phyloP scores from a whole-genome alignment of 2,888 invertebrate genomes.

The Deroplatys truncata region DNA sequence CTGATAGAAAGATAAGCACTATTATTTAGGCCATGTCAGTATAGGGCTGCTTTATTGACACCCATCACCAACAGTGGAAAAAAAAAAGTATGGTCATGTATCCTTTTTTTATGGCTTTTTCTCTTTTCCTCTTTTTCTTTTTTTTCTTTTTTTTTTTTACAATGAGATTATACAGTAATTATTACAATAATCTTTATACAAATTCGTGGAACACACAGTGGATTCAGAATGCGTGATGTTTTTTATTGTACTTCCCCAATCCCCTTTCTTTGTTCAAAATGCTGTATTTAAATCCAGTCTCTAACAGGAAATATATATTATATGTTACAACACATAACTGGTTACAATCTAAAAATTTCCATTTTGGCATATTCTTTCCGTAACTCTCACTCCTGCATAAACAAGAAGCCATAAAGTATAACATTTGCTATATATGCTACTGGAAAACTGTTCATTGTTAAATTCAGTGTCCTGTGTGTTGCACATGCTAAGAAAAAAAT shows the following conservation, averaged over 20 bases:
- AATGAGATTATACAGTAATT: conserved; percentile 11
- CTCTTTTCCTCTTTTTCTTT: neutral
- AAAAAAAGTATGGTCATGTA: neutral
- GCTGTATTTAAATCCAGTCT: conserved; percentile 22
- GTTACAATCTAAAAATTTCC: neutral
- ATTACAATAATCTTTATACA: conserved; percentile 17
- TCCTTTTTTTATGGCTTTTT: neutral
- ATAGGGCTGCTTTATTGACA: neutral
- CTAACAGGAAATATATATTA: neutral
- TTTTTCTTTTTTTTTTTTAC: neutral
- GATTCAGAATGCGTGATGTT: conserved; percentile 30
- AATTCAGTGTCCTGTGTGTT: conserved; percentile 9
- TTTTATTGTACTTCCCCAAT: neutral
- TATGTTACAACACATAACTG: neutral
- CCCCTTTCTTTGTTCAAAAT: neutral
- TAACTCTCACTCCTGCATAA: neutral
- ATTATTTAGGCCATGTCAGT: conserved; percentile 7
- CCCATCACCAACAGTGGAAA: neutral
- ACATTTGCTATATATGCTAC: neutral
- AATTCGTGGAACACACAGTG: conserved; percentile 31
- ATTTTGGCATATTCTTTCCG: neutral
- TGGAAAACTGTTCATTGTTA: conserved; percentile 12
- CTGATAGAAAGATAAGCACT: conserved; percentile 2
- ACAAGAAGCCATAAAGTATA: neutral
- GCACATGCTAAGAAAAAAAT: conserved; percentile 4